phyloP scores from a whole-genome alignment of 2,113 vertebrate species.

The Hyla sarda region DNA sequence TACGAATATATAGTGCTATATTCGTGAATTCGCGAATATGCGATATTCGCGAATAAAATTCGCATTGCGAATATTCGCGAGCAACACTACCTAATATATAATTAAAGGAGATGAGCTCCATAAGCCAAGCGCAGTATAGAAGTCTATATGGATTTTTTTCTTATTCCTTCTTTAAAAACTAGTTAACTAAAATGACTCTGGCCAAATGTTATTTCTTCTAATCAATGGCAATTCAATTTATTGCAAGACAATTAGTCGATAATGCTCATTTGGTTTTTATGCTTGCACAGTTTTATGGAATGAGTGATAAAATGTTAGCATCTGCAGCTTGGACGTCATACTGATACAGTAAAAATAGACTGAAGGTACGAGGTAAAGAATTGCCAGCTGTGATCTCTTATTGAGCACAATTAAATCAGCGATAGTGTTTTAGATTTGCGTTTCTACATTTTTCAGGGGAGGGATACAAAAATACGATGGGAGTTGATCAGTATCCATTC shows the following conservation, averaged over 20 bases:
- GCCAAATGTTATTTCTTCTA: constrained; percentile 29
- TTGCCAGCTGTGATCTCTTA: neutral
- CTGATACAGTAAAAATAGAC: neutral
- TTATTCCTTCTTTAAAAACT: neutral
- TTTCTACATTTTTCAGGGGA: neutral
- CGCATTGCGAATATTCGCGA: too few species aligned
- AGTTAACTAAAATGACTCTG: constrained; percentile 15
- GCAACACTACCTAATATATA: neutral
- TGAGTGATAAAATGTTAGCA: constrained; percentile 21
- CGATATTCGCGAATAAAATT: too few species aligned
- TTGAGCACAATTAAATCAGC: neutral
- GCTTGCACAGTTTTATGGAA: constrained; percentile 14
- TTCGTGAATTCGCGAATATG: too few species aligned
- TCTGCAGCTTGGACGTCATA: neutral
- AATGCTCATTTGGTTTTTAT: constrained; percentile 32
- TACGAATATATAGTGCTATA: too few species aligned
- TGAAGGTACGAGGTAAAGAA: neutral
- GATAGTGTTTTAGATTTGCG: neutral
- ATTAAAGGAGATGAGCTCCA: neutral
- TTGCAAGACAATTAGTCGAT: constrained; percentile 44
- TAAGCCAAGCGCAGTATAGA: neutral
- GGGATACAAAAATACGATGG: neutral
- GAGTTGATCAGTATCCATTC: neutral
- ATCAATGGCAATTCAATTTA: constrained; percentile 50
- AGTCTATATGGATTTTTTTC: constrained; percentile 5